phyloP scores from a whole-genome alignment of 2,797 vertebrate species.

The Eurystomus glaucurus region DNA sequence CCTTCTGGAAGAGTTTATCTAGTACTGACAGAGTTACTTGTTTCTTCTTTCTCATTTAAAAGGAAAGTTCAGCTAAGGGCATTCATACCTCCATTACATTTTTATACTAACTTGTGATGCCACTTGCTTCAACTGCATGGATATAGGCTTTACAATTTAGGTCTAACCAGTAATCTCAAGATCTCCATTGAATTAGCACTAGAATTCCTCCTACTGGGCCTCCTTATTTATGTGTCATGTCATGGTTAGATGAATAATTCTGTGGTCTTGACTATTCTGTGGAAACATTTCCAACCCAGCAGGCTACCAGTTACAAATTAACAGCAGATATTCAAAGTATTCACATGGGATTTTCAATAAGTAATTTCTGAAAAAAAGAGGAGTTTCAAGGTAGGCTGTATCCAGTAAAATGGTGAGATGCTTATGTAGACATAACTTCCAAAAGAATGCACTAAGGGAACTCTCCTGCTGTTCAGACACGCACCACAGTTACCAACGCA shows the following conservation, averaged over 20 bases:
- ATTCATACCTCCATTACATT: neutral
- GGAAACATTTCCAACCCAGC: neutral
- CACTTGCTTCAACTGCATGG: neutral
- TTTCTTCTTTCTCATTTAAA: neutral
- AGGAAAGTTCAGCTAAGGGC: neutral
- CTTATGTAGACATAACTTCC: neutral
- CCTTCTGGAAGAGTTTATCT: neutral
- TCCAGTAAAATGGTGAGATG: neutral
- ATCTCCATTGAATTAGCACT: neutral
- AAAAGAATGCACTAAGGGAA: neutral
- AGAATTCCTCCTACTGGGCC: neutral
- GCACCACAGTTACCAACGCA: neutral
- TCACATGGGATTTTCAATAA: neutral
- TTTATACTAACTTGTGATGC: neutral
- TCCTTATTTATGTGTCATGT: neutral
- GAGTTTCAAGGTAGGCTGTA: neutral
- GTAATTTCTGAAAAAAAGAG: neutral
- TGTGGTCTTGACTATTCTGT: neutral
- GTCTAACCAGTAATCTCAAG: neutral
- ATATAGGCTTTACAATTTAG: neutral
- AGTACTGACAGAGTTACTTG: neutral
- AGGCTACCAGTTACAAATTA: neutral
- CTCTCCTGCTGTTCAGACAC: neutral
- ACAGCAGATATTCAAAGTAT: neutral
- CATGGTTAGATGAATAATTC: neutral